phyloP scores from a whole-genome alignment of 2,888 invertebrate genomes.

The Lucinisca nassula region DNA sequence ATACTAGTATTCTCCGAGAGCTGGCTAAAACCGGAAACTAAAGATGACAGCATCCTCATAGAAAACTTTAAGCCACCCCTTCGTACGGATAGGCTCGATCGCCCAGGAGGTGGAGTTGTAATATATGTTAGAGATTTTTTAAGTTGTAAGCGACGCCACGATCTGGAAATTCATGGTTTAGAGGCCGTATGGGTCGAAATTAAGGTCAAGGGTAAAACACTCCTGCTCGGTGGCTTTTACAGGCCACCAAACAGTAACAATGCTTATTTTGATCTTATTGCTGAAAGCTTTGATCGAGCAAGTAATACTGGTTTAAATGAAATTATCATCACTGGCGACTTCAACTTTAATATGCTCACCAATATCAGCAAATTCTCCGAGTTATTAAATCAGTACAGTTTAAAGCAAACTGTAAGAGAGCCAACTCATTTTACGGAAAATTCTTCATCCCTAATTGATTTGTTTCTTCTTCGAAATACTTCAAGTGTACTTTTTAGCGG shows the following conservation, averaged over 20 bases:
- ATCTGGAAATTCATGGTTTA: conserved; percentile 4
- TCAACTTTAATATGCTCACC: conserved; percentile 24
- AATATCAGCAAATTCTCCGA: neutral
- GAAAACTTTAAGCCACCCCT: conserved; percentile 22
- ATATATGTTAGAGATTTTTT: conserved; percentile 28
- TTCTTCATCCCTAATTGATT: conserved; percentile 7
- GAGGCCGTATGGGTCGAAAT: conserved; percentile 38
- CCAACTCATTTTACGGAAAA: conserved; percentile 34
- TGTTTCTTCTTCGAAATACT: conserved; percentile 13
- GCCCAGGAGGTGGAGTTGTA: conserved; percentile 36
- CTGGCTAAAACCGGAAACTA: neutral
- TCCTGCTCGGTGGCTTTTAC: conserved; percentile 32
- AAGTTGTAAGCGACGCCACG: neutral
- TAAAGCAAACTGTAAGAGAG: conserved; percentile 11
- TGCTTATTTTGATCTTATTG: neutral
- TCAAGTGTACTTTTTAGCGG: neutral
- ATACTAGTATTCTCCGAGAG: conserved; percentile 25
- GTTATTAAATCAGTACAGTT: conserved; percentile 7
- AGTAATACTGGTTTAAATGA: neutral
- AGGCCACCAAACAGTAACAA: conserved; percentile 31
- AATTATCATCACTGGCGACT: conserved; percentile 33
- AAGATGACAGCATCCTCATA: conserved; percentile 3
- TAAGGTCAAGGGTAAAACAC: neutral
- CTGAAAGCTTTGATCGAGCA: conserved; percentile 20
- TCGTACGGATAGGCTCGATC: conserved; percentile 11